Conservation (phyloP, 37 sponge, comb jelly and placozoan species). For the Crambe crambe region DNA sequence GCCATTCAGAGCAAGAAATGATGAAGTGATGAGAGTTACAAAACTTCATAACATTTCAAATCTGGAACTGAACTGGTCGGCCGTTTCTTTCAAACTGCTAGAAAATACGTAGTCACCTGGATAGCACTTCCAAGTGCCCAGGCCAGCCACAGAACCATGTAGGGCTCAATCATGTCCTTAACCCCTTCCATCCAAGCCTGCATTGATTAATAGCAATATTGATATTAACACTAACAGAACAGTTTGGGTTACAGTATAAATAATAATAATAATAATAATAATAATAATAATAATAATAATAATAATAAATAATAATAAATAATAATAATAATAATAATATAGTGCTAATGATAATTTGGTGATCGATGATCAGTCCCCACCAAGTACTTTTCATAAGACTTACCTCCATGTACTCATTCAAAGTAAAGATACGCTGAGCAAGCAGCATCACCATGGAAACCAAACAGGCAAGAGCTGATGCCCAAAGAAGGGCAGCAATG, state of each 20-base stretch:
- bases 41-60: no score
- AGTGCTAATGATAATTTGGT: no score
- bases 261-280: not conserved
- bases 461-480: constrained; percentile 16
- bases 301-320: no score
- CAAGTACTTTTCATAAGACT: not conserved
- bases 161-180: constrained; percentile 57
- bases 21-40: no score
- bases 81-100: no score
- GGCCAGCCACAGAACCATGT: constrained; percentile 45
- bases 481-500: constrained; percentile 43
- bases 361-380: no score
- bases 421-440: constrained; percentile 27
- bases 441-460: constrained; percentile 25
- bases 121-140: constrained; percentile 66
- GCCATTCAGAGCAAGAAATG: no score
- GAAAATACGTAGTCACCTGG: no score
- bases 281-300: no score
- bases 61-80: no score
- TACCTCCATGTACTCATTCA: constrained; percentile 48
- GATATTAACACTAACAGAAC: constrained; percentile 18
- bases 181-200: constrained; percentile 59
- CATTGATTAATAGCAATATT: no score
- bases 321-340: no score
- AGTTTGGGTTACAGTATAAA: constrained; percentile 11